A percentile compares a stretch with the other conserved stretches of the same genome.
Conservation (phyloP, 2,113 vertebrate species). For the Perca schrenkii region DNA sequence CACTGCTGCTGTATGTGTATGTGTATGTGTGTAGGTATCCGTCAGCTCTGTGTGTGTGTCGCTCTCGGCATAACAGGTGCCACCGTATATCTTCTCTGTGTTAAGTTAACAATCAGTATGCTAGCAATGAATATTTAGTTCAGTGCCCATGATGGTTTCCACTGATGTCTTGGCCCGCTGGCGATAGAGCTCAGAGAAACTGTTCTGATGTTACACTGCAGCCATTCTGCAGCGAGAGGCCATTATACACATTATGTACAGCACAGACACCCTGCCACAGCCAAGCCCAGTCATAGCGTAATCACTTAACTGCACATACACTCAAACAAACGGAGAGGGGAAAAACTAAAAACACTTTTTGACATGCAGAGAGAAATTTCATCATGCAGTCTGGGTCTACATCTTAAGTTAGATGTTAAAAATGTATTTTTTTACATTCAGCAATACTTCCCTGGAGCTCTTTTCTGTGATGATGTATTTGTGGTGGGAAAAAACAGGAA, state of each 20-base stretch:
- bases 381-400: constrained; percentile 35
- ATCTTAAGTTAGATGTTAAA: constrained; percentile 42
- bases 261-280: constrained; percentile 20
- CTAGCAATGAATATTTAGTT: constrained; percentile 62
- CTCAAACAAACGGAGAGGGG: background rate
- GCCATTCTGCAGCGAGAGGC: constrained; percentile 38
- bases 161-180: constrained; percentile 55
- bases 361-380: constrained; percentile 52
- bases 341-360: constrained; percentile 19
- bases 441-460: constrained; percentile 45
- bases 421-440: background rate
- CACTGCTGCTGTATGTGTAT: background rate
- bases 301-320: constrained; percentile 52
- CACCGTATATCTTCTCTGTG: constrained; percentile 46
- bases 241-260: constrained; percentile 57
- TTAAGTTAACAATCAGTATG: constrained; percentile 49
- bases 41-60: constrained; percentile 26
- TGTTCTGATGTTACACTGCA: constrained; percentile 52
- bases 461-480: constrained; percentile 58
- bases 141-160: constrained; percentile 45
- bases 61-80: constrained; percentile 9
- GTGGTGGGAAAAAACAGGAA: constrained; percentile 33
- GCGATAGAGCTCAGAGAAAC: constrained; percentile 49
- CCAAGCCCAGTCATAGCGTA: constrained; percentile 15
- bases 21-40: background rate